A percentile compares a stretch with the other conserved stretches of the same genome.
These are phyloP conservation scores for Formica selysi DNA, from an alignment of 1,140 invertebrate genomes.

Conservation along the genomic window DNA sequence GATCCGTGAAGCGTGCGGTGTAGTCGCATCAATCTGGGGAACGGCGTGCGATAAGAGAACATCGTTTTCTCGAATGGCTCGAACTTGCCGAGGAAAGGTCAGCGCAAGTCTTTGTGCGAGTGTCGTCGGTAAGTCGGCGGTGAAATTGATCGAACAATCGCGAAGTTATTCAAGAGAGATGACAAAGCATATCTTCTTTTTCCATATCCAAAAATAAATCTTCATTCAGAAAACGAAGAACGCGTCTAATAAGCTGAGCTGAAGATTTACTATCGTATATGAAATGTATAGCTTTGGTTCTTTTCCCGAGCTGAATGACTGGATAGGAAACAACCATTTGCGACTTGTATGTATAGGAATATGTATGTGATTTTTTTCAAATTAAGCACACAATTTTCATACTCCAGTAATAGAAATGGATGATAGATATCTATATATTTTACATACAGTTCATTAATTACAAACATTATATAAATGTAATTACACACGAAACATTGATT, in stretches of 20 bases:
- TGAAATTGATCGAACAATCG: slow-evolving; percentile 33
- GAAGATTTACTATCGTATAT: neutral
- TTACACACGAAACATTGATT: neutral
- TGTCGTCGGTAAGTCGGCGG: slow-evolving; percentile 30
- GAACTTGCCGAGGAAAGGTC: slow-evolving; percentile 36
- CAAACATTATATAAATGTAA: neutral
- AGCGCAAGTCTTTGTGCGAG: slow-evolving; percentile 27
- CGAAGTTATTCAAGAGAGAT: slow-evolving; percentile 18
- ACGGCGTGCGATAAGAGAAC: slow-evolving; percentile 27
- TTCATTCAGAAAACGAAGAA: neutral
- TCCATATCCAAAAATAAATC: neutral
- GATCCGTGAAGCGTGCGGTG: slow-evolving; percentile 1
- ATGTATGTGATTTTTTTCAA: neutral
- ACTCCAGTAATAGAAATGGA: neutral
- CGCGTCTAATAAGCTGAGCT: neutral
- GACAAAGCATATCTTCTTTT: slow-evolving; percentile 3
- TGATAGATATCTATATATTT: neutral
- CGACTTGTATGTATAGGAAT: neutral
- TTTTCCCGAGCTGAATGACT: neutral
- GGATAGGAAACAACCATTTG: neutral
- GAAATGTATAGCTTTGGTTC: neutral
- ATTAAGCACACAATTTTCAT: neutral
- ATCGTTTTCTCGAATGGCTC: slow-evolving; percentile 35
- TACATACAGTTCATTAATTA: slow-evolving; percentile 2
- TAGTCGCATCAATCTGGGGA: slow-evolving; percentile 47